These are phyloP conservation scores for Pheosia gnoma DNA, from an alignment of 2,888 invertebrate genomes.

Conservation along the genomic window DNA sequence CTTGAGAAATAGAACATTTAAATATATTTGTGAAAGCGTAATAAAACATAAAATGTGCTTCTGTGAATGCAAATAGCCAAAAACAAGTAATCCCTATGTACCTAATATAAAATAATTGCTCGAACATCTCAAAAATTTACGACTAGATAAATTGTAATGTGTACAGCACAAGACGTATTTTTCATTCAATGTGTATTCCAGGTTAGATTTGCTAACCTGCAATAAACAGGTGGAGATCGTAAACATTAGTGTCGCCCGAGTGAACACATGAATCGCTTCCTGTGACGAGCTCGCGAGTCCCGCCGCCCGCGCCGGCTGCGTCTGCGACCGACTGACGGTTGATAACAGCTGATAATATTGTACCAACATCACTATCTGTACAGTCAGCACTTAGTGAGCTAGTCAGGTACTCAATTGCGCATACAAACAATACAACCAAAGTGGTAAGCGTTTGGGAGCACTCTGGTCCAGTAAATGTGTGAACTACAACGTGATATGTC, in stretches of 20 bases:
- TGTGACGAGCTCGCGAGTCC: slow-evolving; percentile 5
- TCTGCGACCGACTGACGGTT: slow-evolving; percentile 16
- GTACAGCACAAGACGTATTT: background rate
- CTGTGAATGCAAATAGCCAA: no score
- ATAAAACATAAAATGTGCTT: no score
- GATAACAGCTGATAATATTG: slow-evolving; percentile 13
- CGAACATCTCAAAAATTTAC: no score
- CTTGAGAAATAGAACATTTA: no score
- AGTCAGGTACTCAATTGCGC: background rate
- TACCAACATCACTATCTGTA: background rate
- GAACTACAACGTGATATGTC: no score
- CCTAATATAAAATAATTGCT: no score
- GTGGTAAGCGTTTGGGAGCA: no score
- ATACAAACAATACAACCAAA: background rate
- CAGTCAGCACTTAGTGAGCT: background rate
- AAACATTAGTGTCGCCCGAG: background rate
- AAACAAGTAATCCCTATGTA: no score
- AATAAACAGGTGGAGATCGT: background rate
- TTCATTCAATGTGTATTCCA: background rate
- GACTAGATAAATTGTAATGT: background rate
- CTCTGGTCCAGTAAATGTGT: no score
- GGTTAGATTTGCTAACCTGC: background rate
- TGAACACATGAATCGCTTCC: slow-evolving; percentile 24
- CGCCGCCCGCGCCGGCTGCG: background rate
- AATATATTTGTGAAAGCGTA: no score